Evolutionary conservation across 2,888 invertebrate species (phyloP), one percentile per base, ranked within the genome.

Genomic region (Cataglyphis albicans): DNA sequence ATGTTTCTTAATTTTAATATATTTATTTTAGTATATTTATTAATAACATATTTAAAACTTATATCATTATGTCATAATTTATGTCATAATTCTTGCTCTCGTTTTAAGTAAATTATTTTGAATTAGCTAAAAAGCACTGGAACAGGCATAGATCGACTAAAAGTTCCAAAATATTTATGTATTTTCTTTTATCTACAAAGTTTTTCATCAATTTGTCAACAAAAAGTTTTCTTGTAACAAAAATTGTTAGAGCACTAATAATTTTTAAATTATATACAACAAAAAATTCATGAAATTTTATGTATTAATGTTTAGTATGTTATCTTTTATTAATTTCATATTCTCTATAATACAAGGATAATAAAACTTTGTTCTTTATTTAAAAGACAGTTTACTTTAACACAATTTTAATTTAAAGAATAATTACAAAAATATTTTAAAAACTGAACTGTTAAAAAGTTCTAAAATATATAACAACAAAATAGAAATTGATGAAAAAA

Each of bases 201-300:
- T 65, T 18, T 55, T 76, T 41, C 3, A 41, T 65, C 9, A 76
- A 76, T 67, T 65, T 67, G 21, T 21, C 21, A 21, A 21, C 21
- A 21, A 21, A 29, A 76, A 64, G 12, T 41, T 75, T 52, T 35
- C 32, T 32, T 18, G 52, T 65, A 29, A 61, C 70, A 72, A 63
- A 25, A 41, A 65, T n/a, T 41, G 5, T 29, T 55, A 4, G 41
- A 12, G 38, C 0, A 74, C 5, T 32, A 52, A 65, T 38, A 75
- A 55, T 64, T 75, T 25, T 64, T 52, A 12, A 75, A 64, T 48
- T 75, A 52, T 65, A 38, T 65, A 38, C 4, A 41, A 25, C 5
- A 64, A n/a, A 44, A 74, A 74, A 61, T 61, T 1, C 4, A n/a
- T 38, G 38, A 38, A 76, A 65, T 76, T 55, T 76, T 1, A 7